Evolutionary conservation across 2,888 invertebrate genomes (phyloP), one percentile per base, ranked within the genome.

Genomic region (Macrophya annulata): DNA sequence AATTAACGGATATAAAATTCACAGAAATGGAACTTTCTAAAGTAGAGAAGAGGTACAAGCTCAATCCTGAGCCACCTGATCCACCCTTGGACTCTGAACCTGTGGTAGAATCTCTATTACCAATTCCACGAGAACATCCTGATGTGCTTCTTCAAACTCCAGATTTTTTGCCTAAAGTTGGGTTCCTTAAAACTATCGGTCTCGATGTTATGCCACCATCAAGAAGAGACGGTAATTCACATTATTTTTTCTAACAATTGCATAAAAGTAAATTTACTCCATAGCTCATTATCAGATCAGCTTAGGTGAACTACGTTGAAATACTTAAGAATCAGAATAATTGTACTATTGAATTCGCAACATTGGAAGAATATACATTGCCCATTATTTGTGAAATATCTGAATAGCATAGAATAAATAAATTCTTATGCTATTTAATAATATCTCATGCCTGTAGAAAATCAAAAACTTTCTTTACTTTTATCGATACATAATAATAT

Each of bases 1-100:
- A 77, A 55, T 88, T 85, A 82, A n/a, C n/a, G n/a, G n/a, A n/a
- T n/a, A n/a, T n/a, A n/a, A n/a, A n/a, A 85, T 87, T 91, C 91
- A 12, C 90, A 95, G 95, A 94, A 88, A 94, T 95, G 89, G 95
- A 96, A 91, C 91, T 96, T 82, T 94, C 94, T 71, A 95, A 95
- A 86, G 94, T 96, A 90, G 96, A 96, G 89, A 95, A 95, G 85
- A 94, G 95, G 72, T 90, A 95, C 59, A 93, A 91, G 87, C 90
- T 93, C 71, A 95, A 95, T 87, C 94, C 94, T 0, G 94, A 95
- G 85, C 94, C 95, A 4, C 94, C 94, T n/a, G 95, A 94, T 68
- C 90, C 94, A 74, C 92, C 92, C 65, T 90, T 93, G 85, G 92
- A 93, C 10, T 88, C 89, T 72, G 92, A 93, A n/a, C 89, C 92